phyloP scores from a whole-genome alignment of 2,797 vertebrate species.

The Crocodylus rhombifer region DNA sequence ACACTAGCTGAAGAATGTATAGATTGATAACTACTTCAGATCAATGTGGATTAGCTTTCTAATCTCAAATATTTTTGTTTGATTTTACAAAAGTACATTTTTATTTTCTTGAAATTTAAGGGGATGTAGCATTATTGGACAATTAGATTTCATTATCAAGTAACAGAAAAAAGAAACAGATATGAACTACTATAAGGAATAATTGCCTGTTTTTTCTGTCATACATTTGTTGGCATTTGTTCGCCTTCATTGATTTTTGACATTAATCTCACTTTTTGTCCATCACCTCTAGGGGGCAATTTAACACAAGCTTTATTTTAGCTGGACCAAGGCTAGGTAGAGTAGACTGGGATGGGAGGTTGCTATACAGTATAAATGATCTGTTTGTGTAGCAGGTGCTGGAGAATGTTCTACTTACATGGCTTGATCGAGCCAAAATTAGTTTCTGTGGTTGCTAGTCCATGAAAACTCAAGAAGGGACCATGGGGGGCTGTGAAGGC shows the following conservation, averaged over 20 bases:
- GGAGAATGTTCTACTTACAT: constrained; percentile 55
- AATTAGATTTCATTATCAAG: not conserved
- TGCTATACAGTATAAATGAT: not conserved
- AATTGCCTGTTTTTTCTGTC: not conserved
- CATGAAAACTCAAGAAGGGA: not conserved
- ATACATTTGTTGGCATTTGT: not conserved
- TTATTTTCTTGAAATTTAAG: not conserved
- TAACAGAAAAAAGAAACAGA: not conserved
- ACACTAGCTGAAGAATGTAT: not conserved
- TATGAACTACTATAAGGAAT: not conserved
- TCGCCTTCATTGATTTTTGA: constrained; percentile 17
- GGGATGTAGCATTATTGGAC: not conserved
- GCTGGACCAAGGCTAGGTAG: not conserved
- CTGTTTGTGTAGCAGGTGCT: not conserved
- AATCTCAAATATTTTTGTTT: constrained; percentile 10
- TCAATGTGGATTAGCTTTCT: not conserved
- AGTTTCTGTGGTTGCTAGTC: not conserved
- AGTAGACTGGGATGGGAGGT: not conserved
- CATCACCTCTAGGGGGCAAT: constrained; percentile 75
- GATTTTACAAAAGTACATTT: constrained; percentile 8
- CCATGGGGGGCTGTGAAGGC: not conserved
- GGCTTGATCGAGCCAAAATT: constrained; percentile 22
- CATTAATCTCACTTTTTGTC: not conserved
- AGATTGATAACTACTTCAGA: not conserved
- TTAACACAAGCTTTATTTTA: constrained; percentile 64